Conservation (phyloP, 2,797 vertebrate genomes). For the Typhlichthys subterraneus region DNA sequence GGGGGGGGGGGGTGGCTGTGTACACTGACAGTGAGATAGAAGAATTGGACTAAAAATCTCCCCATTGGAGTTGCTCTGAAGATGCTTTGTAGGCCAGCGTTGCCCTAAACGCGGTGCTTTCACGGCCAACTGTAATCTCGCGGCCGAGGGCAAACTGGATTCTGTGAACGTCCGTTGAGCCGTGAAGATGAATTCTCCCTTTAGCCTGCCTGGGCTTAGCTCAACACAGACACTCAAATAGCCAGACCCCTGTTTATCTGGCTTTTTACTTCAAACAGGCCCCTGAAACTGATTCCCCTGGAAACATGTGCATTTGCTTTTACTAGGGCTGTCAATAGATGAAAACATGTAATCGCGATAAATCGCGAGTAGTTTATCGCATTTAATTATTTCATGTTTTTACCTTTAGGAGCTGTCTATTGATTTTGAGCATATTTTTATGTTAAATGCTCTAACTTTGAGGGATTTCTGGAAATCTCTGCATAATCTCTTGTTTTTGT, state of each 20-base stretch:
- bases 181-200: neutral
- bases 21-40: conserved; percentile 27
- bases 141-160: neutral
- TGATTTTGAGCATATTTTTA: too few relatives aligned
- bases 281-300: too few relatives aligned
- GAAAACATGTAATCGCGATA: too few relatives aligned
- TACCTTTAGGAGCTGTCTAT: too few relatives aligned
- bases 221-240: neutral
- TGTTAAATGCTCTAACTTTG: too few relatives aligned
- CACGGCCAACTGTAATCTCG: too few relatives aligned
- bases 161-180: neutral
- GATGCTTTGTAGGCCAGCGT: neutral
- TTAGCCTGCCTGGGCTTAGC: neutral
- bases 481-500: too few relatives aligned
- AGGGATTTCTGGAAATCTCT: too few relatives aligned
- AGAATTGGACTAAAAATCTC: conserved; percentile 30
- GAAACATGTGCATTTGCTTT: too few relatives aligned
- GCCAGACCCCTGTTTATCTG: neutral
- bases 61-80: neutral
- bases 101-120: neutral
- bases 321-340: too few relatives aligned
- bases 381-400: too few relatives aligned
- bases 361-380: too few relatives aligned
- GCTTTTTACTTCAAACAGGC: neutral
- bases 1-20: conserved; percentile 1